Evolutionary conservation across 2,113 vertebrate genomes (phyloP).

Genomic region (Romanogobio albipinnatus): DNA sequence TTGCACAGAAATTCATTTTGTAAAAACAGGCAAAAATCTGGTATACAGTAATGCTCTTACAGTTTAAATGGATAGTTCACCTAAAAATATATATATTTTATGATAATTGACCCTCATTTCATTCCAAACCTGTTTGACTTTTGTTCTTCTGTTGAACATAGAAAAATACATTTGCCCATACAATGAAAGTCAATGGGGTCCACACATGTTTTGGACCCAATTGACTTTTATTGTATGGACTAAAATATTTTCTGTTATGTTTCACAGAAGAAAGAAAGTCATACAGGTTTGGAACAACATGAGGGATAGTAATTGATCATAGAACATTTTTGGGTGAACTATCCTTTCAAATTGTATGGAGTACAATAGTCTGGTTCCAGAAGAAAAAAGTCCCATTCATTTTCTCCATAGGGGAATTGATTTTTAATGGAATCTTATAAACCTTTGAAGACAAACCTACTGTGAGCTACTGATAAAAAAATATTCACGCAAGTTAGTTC

Average conservation of each 20-base stretch:
- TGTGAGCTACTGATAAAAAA: not conserved
- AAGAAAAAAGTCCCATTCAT: not conserved
- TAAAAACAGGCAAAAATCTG: not conserved
- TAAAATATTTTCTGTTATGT: no score
- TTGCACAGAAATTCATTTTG: not conserved
- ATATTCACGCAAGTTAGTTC: no score
- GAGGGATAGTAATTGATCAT: not conserved
- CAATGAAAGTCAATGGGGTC: not conserved
- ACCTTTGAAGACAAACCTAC: not conserved
- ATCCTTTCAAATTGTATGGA: not conserved
- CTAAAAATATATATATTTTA: not conserved
- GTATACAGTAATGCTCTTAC: not conserved
- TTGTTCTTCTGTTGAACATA: no score
- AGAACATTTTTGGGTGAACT: not conserved
- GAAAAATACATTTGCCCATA: not conserved
- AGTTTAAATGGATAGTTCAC: not conserved
- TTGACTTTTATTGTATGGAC: no score
- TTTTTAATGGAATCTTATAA: not conserved
- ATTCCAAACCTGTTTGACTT: not conserved
- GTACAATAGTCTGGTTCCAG: not conserved
- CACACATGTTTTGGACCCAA: no score
- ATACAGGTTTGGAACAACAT: not conserved
- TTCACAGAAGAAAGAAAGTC: not conserved
- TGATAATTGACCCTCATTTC: not conserved
- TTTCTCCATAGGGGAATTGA: not conserved